phyloP scores from a whole-genome alignment of 2,797 vertebrate genomes.

The Gadopsis marmoratus region DNA sequence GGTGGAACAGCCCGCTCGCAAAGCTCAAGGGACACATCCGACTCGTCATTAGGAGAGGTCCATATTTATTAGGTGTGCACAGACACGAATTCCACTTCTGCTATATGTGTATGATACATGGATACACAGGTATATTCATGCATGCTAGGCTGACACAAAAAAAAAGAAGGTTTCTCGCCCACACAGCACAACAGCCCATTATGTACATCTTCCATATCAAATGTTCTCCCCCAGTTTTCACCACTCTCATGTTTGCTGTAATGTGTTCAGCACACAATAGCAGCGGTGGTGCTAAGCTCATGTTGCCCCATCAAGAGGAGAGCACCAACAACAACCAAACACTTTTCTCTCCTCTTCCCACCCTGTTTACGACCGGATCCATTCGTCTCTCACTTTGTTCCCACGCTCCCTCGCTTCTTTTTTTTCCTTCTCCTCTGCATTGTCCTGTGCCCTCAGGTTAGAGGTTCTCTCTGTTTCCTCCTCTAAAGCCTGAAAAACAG shows the following conservation, averaged over 20 bases:
- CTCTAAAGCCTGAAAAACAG: slow-evolving; percentile 77
- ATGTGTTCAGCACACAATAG: slow-evolving; percentile 81
- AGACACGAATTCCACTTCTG: slow-evolving; percentile 38
- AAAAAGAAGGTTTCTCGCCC: slow-evolving; percentile 38
- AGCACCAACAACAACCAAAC: slow-evolving; percentile 76
- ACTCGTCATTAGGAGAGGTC: slow-evolving; percentile 64
- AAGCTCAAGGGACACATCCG: slow-evolving; percentile 62
- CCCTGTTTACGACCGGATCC: slow-evolving; percentile 70
- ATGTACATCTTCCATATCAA: slow-evolving; percentile 71
- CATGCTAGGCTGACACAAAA: slow-evolving; percentile 39
- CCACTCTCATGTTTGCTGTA: slow-evolving; percentile 70
- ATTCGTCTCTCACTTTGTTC: slow-evolving; percentile 73
- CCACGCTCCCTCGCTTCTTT: slow-evolving; percentile 76
- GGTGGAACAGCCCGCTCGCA: slow-evolving; percentile 57
- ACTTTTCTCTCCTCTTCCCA: slow-evolving; percentile 71
- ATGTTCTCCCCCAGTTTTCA: slow-evolving; percentile 67
- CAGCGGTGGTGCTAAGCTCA: slow-evolving; percentile 69
- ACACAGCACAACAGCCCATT: slow-evolving; percentile 60
- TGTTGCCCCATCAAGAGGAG: slow-evolving; percentile 80
- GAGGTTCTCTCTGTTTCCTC: slow-evolving; percentile 85
- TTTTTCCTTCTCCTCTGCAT: slow-evolving; percentile 71
- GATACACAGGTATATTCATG: background rate
- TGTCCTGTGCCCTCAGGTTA: slow-evolving; percentile 87
- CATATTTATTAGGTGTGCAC: too few relatives aligned
- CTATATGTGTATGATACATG: slow-evolving; percentile 31